These are phyloP conservation scores for Datnioides undecimradiatus DNA, from an alignment of 2,113 vertebrate species.

Conservation along the genomic window DNA sequence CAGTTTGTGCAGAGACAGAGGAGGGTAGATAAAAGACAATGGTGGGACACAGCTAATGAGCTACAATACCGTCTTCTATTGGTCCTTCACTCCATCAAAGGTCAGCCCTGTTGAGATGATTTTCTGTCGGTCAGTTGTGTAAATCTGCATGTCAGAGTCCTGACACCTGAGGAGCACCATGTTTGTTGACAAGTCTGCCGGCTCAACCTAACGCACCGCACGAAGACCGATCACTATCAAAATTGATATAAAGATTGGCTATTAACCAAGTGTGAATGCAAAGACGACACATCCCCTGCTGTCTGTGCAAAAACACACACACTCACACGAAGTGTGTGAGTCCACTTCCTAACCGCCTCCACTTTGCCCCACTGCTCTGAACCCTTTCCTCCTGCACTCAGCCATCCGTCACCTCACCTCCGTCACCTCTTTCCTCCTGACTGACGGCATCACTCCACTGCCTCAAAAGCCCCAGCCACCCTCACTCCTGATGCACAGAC, in stretches of 20 bases:
- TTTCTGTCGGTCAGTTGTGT: not conserved
- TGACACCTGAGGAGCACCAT: not conserved
- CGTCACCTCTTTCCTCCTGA: conserved; percentile 8
- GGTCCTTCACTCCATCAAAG: not conserved
- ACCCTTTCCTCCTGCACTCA: not conserved
- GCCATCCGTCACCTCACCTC: conserved; percentile 6
- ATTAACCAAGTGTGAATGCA: not conserved
- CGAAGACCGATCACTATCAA: not conserved
- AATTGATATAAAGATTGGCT: not conserved
- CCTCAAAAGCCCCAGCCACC: not conserved
- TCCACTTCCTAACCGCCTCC: not conserved
- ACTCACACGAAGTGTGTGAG: too few species aligned
- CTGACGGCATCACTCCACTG: conserved; percentile 22
- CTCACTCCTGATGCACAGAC: conserved; percentile 4
- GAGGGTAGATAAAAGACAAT: too few species aligned
- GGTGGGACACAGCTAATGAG: too few species aligned
- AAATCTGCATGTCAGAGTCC: not conserved
- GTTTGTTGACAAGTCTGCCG: not conserved
- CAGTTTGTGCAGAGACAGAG: too few species aligned
- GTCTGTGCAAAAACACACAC: not conserved
- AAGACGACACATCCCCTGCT: not conserved
- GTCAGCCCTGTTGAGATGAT: not conserved
- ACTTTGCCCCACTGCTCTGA: not conserved
- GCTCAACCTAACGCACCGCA: not conserved
- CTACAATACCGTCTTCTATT: not conserved